A percentile compares a stretch with the other conserved stretches of the same genome.
Evolutionary conservation across 2,797 vertebrate genomes (phyloP).

Genomic region (Phaenicophaeus curvirostris): DNA sequence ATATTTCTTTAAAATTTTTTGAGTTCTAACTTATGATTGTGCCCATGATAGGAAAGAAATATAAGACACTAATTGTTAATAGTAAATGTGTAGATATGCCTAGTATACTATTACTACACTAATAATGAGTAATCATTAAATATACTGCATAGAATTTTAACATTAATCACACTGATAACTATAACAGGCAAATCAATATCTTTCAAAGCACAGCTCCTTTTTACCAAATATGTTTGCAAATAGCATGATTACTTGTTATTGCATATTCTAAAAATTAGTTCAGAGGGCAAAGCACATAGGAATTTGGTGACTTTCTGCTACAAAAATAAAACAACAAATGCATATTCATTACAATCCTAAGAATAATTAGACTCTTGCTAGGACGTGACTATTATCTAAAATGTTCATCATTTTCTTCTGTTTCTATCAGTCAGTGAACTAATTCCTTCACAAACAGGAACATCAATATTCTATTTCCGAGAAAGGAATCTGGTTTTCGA

Average conservation of each 20-base stretch:
- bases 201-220: slow-evolving; percentile 54
- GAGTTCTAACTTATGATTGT: slow-evolving; percentile 23
- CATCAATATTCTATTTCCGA: slow-evolving; percentile 71
- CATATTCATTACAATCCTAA: slow-evolving; percentile 18
- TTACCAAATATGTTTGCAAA: slow-evolving; percentile 59
- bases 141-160: slow-evolving; percentile 62
- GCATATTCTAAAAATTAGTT: slow-evolving; percentile 60
- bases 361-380: slow-evolving; percentile 46
- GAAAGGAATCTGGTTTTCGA: slow-evolving; percentile 48
- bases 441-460: slow-evolving; percentile 68
- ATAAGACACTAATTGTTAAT: slow-evolving; percentile 33
- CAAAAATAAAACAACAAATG: slow-evolving; percentile 51
- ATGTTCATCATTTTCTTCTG: slow-evolving; percentile 38
- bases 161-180: slow-evolving; percentile 73
- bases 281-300: slow-evolving; percentile 24
- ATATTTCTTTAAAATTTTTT: slow-evolving; percentile 28
- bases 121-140: slow-evolving; percentile 62
- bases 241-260: slow-evolving; percentile 50
- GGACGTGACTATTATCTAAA: slow-evolving; percentile 24
- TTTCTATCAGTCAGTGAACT: slow-evolving; percentile 66
- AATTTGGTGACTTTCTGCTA: slow-evolving; percentile 35
- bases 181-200: slow-evolving; percentile 69
- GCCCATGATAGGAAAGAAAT: slow-evolving; percentile 26
- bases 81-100: slow-evolving; percentile 5
- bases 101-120: slow-evolving; percentile 17